Base-by-base conservation (phyloP, 2,113 vertebrate genomes). In the Ammodytes dubius region DNA sequence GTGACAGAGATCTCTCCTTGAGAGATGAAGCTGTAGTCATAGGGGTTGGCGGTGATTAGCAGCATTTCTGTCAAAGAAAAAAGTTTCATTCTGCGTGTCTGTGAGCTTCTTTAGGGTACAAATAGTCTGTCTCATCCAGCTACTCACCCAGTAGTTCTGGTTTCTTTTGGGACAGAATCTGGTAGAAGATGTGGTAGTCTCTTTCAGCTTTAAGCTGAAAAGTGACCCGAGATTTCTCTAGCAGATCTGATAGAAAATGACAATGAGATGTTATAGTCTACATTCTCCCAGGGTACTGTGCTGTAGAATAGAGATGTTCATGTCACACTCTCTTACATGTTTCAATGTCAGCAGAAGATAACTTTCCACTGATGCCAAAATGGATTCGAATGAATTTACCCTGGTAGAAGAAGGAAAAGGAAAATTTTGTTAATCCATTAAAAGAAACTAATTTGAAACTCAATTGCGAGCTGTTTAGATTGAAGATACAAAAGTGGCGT, bases 301-400 rank as follows among this genome's bases (percentile, higher is more conserved):
- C 45, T 19, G 10, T 11, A 70, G 9, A 42, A 14, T 40, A 3
- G 40, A 58, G 53, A 65, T 46, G n/a, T 65, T 52, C 1, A 46
- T 43, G 39, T 27, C 27, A 40, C 40, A 45, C 50, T 35, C 3
- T 59, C 96, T 96, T 83, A 98, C 97, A 98, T 45, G 97, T 98
- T 83, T 98, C 97, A 84, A 98, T 98, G 73, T 99, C 97, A 6
- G 97, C 97, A 11, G 97, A 99, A 0, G 97, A 82, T 91, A 99
- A 37, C 87, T 98, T 99, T 52, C 97, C 97, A 0, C 96, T 97
- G 0, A 97, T 96, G 64, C 96, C 97, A 11, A 99, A 99, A 73
- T 99, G 97, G 88, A 98, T 99, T 64, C 97, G 93, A 78, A 99
- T 99, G 83, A 99, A 99, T 95, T 99, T 98, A 45, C 97, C 97